These are phyloP conservation scores for Vulpes ferrilata DNA, from an alignment of 2,113 vertebrate genomes.

Conservation along the genomic window DNA sequence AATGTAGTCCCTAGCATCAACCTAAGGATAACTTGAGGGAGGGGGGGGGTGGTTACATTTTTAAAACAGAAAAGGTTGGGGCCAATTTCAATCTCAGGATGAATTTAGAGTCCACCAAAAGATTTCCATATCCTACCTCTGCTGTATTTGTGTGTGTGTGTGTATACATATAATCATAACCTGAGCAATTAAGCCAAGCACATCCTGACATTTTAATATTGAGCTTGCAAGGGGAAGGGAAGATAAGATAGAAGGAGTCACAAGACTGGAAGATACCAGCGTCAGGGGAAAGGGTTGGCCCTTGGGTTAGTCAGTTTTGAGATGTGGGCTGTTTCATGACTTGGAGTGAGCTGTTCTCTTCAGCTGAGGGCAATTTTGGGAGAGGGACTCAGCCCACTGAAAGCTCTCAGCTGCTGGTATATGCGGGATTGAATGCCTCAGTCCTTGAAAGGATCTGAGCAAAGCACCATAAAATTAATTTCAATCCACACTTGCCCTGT, in stretches of 20 bases:
- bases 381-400: neutral
- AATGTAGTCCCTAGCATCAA: neutral
- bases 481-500: neutral
- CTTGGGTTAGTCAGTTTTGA: neutral
- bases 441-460: neutral
- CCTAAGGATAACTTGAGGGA: neutral
- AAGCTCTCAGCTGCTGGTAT: neutral
- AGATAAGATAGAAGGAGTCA: neutral
- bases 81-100: neutral
- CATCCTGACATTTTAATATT: neutral
- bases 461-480: neutral
- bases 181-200: neutral
- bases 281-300: neutral
- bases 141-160: neutral
- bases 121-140: neutral
- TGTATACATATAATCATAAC: neutral
- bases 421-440: neutral
- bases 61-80: slow-evolving; percentile 1
- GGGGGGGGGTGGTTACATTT: neutral
- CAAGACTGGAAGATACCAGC: neutral
- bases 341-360: neutral
- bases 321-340: neutral
- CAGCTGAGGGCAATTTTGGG: neutral
- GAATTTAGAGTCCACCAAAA: neutral
- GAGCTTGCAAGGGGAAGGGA: neutral